Percentiles rank a stretch among this genome's conserved stretches.
Evolutionary conservation across 1,140 invertebrate species (phyloP).

Genomic region (Acyrthosiphon pisum): DNA sequence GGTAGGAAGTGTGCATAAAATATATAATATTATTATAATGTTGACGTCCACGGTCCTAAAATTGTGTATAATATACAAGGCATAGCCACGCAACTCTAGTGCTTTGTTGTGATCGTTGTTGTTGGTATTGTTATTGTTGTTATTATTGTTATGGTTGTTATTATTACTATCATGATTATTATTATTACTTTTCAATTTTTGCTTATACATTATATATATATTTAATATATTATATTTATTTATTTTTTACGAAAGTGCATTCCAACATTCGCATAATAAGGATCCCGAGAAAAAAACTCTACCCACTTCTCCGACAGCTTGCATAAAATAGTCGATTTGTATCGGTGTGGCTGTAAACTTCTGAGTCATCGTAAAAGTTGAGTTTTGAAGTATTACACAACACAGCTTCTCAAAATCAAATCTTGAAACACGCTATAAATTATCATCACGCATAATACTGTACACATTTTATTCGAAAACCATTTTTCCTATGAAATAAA

Average conservation of each 20-base stretch:
- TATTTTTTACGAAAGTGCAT: not conserved
- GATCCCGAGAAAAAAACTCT: not conserved
- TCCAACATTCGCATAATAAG: not conserved
- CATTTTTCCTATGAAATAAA: not conserved
- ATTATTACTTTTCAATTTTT: not conserved
- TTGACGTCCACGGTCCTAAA: not conserved
- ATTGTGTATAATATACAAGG: not conserved
- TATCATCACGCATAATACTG: not conserved
- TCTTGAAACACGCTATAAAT: slow-evolving; percentile 9
- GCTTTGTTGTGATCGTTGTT: not conserved
- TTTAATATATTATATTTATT: not conserved
- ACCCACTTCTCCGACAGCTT: not conserved
- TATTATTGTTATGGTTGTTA: not conserved
- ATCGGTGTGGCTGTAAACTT: not conserved
- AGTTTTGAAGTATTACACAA: slow-evolving; percentile 29
- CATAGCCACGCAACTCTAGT: not conserved
- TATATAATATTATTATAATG: not conserved
- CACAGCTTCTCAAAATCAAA: not conserved
- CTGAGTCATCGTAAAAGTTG: slow-evolving; percentile 21
- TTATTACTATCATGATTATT: not conserved
- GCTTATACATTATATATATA: not conserved
- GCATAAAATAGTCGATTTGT: slow-evolving; percentile 25
- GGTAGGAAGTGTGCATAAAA: not conserved
- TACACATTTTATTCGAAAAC: slow-evolving; percentile 19
- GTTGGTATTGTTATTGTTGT: not conserved